Base-by-base conservation (phyloP, 2,113 vertebrate species). In the Pachyramphus minor region DNA sequence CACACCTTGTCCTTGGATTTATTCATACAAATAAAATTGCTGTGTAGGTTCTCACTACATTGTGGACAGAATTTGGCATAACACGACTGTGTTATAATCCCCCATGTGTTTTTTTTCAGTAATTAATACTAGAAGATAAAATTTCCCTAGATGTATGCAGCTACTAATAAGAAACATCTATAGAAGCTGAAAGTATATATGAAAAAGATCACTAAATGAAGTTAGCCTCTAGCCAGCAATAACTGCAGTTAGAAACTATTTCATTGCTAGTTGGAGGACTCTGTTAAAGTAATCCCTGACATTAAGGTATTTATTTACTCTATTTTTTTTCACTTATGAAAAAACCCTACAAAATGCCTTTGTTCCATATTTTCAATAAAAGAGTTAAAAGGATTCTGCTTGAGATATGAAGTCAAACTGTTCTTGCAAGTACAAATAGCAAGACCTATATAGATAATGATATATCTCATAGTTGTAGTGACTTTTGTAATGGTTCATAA, bases 11-110 rank as follows among this genome's bases (percentile, higher is more conserved):
- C 28, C 39, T 25, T 79, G 14, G n/a, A 82, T 75, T 71, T 90
- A 45, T 45, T 79, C 49, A 37, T 2, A 67, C 24, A 82, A 78
- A 62, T 44, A 77, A 60, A 86, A 94, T 37, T 58, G 35, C 27
- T 31, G 8, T 6, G 31, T n/a, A 63, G 66, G n/a, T 74, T 95
- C 25, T 78, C 39, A 58, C 62, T 33, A 42, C 17, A n/a, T 11
- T 0, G 0, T 25, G 22, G 47, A 67, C 17, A 83, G 22, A n/a
- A 85, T 63, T 63, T 58, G 31, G 42, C 0, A 0, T 31, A 85
- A 75, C 15, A 14, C 39, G 39, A 63, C 31, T 45, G 12, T 0
- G 0, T 31, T 85, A 59, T 45, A 90, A 77, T 62, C 47, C 18
- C 22, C 31, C 16, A 13, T 9, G 9, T 31, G 42, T 22, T 90